Base-by-base conservation (phyloP, 2,797 vertebrate genomes). In the Limnodromus scolopaceus region DNA sequence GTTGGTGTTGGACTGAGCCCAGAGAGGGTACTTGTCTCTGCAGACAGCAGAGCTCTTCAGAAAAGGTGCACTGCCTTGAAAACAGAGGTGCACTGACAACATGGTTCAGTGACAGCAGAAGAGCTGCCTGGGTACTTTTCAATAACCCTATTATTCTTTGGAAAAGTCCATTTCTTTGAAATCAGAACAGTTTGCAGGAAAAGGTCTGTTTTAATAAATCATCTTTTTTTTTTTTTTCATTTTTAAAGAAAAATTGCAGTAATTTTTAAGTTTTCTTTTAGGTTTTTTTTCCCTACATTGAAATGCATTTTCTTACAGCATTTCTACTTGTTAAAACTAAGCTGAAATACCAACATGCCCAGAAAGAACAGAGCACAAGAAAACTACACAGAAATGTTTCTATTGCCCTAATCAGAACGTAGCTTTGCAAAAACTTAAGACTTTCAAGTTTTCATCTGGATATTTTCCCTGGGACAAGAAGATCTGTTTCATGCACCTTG, bases 391-490 rank as follows among this genome's bases (percentile, higher is more conserved):
- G 54, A 69, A 58, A 41, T n/a, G 6, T 39, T 92, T 69, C 55
- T 16, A 9, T 28, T 45, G 22, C 43, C 23, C 19, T 87, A 58
- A 60, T 68, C 38, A 36, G 65, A 95, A 39, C 0, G 32, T 4
- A 88, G 49, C 69, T 77, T 65, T 61, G 69, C 49, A 85, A 93
- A 92, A 90, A 43, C 46, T 43, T 51, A 13, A 89, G 84, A 49
- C 27, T 87, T 85, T 32, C 23, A 48, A 10, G 38, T 83, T 94
- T 89, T 75, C 54, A 10, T 49, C 81, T 63, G 34, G 71, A 14
- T 83, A 39, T 96, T 94, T 95, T 91, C 76, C 72, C 61, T 54
- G 58, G 89, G 79, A 96, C 84, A 77, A 11, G 39, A 55, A 54
- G 20, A 71, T n/a, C 49, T 46, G 27, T 54, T 87, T 72, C 11